phyloP scores from a whole-genome alignment of 2,113 vertebrate species.

The Apaloderma vittatum region DNA sequence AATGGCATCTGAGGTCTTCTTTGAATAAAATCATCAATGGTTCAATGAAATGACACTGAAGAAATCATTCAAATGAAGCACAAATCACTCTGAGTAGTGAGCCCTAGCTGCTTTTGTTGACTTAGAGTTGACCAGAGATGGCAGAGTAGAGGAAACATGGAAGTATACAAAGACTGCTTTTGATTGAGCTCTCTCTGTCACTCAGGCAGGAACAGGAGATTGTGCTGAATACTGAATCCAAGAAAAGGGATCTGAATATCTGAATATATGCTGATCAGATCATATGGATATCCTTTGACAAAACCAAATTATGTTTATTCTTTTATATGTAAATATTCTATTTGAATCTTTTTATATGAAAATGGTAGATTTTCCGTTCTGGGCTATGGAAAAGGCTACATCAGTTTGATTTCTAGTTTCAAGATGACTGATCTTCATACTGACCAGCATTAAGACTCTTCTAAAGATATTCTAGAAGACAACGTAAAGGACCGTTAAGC shows the following conservation, averaged over 20 bases:
- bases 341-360: background rate
- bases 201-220: background rate
- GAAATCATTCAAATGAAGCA: background rate
- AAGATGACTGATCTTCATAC: background rate
- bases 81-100: background rate
- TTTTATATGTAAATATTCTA: background rate
- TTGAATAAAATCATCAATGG: background rate
- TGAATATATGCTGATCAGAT: background rate
- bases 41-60: background rate
- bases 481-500: background rate
- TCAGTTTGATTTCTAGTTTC: background rate
- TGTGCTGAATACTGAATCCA: background rate
- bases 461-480: background rate
- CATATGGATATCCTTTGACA: background rate
- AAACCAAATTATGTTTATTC: background rate
- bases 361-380: background rate
- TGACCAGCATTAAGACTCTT: background rate
- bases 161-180: background rate
- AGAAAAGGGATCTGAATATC: background rate
- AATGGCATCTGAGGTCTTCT: background rate
- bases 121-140: background rate
- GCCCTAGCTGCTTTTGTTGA: background rate
- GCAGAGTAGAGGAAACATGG: rapidly evolving
- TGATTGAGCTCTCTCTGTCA: background rate
- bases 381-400: background rate